A percentile compares a stretch with the other conserved stretches of the same genome.
These are phyloP conservation scores for Pachymerium ferrugineum DNA, from an alignment of 2,888 invertebrate genomes.

Conservation along the genomic window DNA sequence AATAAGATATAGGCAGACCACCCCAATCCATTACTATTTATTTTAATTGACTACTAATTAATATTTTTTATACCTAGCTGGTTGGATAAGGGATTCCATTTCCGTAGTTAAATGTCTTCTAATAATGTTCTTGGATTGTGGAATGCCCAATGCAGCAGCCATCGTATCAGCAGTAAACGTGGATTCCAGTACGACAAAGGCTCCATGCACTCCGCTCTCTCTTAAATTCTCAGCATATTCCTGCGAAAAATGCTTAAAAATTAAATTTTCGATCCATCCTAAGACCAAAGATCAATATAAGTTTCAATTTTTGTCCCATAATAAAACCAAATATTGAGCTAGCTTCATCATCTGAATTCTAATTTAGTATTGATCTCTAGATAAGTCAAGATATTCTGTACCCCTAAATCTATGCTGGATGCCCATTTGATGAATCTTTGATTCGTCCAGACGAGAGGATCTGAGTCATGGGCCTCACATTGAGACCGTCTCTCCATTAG, in stretches of 20 bases:
- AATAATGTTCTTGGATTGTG: slow-evolving; percentile 87
- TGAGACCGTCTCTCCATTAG: slow-evolving; percentile 79
- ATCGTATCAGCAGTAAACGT: slow-evolving; percentile 92
- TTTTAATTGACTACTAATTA: background rate
- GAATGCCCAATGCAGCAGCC: slow-evolving; percentile 81
- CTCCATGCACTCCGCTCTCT: slow-evolving; percentile 94
- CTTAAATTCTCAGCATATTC: slow-evolving; percentile 90
- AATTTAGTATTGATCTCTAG: background rate
- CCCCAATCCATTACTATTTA: no score
- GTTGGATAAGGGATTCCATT: slow-evolving; percentile 81
- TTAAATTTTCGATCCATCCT: no score
- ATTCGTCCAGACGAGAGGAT: slow-evolving; percentile 94
- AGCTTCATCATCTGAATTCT: no score
- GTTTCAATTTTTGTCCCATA: no score
- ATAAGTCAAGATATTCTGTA: slow-evolving; percentile 37
- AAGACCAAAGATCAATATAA: no score
- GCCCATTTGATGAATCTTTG: slow-evolving; percentile 91
- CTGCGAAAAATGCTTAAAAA: slow-evolving; percentile 38
- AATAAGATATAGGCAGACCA: no score
- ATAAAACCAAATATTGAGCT: no score
- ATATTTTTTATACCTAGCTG: slow-evolving; percentile 64
- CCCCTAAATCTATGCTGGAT: slow-evolving; percentile 79
- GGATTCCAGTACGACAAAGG: slow-evolving; percentile 84
- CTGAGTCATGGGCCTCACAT: slow-evolving; percentile 79
- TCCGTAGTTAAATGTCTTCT: slow-evolving; percentile 84